Conservation (phyloP, 1,140 invertebrate species). For the Trissolcus basalis region DNA sequence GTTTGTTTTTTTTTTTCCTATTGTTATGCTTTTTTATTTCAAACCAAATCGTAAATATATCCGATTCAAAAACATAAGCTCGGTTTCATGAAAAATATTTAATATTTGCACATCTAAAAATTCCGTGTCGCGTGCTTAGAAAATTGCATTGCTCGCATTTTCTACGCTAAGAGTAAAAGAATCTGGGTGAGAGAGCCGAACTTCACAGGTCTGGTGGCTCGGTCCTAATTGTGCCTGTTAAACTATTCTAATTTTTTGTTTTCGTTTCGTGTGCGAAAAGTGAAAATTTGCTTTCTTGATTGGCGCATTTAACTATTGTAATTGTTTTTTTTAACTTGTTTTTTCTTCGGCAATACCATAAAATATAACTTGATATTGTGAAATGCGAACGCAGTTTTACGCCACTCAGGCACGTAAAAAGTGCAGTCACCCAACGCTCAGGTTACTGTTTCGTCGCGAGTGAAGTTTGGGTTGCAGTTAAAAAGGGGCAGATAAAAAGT, state of each 20-base stretch:
- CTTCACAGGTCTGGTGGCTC: background rate
- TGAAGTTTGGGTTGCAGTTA: background rate
- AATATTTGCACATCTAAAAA: too few species aligned
- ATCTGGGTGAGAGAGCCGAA: background rate
- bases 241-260: background rate
- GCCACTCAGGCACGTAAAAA: background rate
- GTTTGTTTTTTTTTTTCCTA: too few species aligned
- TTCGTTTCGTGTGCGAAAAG: background rate
- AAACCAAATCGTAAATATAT: too few species aligned
- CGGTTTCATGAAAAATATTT: too few species aligned
- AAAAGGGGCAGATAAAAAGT: too few species aligned
- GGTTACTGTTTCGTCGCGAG: background rate
- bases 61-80: too few species aligned
- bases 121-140: background rate
- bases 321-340: background rate
- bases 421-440: background rate
- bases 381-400: background rate
- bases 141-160: background rate
- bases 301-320: background rate
- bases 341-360: too few species aligned
- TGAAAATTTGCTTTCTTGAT: background rate
- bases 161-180: background rate
- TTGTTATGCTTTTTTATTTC: too few species aligned
- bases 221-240: background rate
- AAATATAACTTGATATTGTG: background rate